These are phyloP conservation scores for Simalia tracyae DNA, from an alignment of 2,797 vertebrate species.

Conservation along the genomic window DNA sequence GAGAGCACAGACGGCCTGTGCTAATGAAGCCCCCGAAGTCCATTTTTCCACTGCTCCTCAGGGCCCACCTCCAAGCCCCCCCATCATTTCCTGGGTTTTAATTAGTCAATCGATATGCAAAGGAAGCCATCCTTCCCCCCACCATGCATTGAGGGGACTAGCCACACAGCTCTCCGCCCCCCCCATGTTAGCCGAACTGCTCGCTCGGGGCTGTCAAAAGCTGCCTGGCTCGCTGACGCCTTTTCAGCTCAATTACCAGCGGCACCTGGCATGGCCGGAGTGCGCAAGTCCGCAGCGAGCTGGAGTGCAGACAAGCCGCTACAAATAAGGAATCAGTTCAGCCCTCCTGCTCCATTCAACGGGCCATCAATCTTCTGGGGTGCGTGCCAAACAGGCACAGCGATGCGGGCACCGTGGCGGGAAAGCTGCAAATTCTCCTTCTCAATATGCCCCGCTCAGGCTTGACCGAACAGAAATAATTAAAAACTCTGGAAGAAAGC, in stretches of 20 bases:
- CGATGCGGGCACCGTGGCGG: not conserved
- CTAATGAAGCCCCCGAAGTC: too few species aligned
- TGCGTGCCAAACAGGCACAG: not conserved
- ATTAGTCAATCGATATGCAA: slow-evolving; percentile 27
- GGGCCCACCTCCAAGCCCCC: too few species aligned
- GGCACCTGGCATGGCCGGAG: not conserved
- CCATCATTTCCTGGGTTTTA: not conserved
- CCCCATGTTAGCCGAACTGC: not conserved
- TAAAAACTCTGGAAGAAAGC: not conserved
- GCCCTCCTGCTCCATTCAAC: not conserved
- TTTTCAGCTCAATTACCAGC: not conserved
- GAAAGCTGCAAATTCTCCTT: not conserved
- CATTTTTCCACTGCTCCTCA: too few species aligned
- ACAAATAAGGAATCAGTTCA: not conserved
- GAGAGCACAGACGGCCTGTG: too few species aligned
- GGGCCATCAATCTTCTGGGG: not conserved
- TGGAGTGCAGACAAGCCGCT: not conserved
- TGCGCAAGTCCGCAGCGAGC: not conserved
- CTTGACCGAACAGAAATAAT: not conserved
- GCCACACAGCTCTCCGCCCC: too few species aligned
- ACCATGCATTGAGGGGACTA: too few species aligned
- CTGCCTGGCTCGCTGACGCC: not conserved
- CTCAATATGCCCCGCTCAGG: accelerated
- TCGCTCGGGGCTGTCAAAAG: not conserved
- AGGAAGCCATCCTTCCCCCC: not conserved